A percentile compares a stretch with the other conserved stretches of the same genome.
These are phyloP conservation scores for Periophthalmus magnuspinnatus DNA, from an alignment of 2,797 vertebrate genomes.

Conservation along the genomic window DNA sequence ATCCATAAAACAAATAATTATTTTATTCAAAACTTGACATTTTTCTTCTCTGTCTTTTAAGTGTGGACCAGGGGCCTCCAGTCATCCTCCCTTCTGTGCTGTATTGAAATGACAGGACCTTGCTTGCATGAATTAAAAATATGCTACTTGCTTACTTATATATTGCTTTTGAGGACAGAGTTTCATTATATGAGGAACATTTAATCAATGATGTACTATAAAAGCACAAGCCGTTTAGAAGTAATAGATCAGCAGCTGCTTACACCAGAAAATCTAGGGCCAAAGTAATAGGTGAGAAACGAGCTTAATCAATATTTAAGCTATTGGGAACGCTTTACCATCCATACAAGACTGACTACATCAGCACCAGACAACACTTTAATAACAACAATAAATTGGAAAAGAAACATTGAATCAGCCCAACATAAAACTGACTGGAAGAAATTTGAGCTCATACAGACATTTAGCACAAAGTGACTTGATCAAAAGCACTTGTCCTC, in stretches of 20 bases:
- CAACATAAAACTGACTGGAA: conserved; percentile 15
- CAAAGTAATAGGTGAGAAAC: conserved; percentile 26
- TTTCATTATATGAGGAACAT: conserved; percentile 23
- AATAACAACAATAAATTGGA: conserved; percentile 15
- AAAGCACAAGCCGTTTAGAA: conserved; percentile 41
- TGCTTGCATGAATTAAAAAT: conserved; percentile 17
- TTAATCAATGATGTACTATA: conserved; percentile 9
- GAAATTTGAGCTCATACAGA: conserved; percentile 43
- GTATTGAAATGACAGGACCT: conserved; percentile 36
- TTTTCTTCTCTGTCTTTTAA: conserved; percentile 3
- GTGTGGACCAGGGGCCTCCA: conserved; percentile 22
- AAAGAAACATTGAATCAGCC: conserved; percentile 7
- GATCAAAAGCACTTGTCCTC: conserved; percentile 50
- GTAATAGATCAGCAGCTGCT: conserved; percentile 48
- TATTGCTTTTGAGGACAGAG: conserved; percentile 3
- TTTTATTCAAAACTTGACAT: background rate
- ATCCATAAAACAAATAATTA: background rate
- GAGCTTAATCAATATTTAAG: conserved; percentile 52
- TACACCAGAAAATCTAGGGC: conserved; percentile 35
- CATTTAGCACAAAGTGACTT: conserved; percentile 36
- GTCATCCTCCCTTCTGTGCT: conserved; percentile 21
- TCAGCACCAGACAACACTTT: conserved; percentile 16
- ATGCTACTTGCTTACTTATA: conserved; percentile 16
- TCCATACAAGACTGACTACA: conserved; percentile 28
- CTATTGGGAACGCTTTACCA: conserved; percentile 32